Conservation (phyloP, 2,888 invertebrate species). For the Cheilosia impressa region DNA sequence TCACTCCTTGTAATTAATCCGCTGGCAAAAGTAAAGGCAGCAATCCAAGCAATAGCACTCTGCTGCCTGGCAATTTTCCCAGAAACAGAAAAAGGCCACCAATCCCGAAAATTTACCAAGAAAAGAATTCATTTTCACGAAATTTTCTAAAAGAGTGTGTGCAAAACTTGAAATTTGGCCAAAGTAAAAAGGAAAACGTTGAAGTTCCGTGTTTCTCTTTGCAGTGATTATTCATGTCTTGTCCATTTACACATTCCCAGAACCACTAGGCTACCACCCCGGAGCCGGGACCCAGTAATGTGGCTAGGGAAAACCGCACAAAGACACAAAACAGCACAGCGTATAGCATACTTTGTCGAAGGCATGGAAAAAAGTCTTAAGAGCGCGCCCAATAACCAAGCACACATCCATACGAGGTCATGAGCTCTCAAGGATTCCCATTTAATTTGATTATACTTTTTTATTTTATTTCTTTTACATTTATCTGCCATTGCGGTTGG, state of each 20-base stretch:
- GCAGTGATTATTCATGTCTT: conserved; percentile 58
- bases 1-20: conserved; percentile 70
- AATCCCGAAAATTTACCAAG: conserved; percentile 7
- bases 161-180: conserved; percentile 66
- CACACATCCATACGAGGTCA: conserved; percentile 20
- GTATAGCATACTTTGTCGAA: background rate
- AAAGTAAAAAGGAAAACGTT: conserved; percentile 36
- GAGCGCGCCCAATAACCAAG: conserved; percentile 33
- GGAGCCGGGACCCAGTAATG: background rate
- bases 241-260: conserved; percentile 39
- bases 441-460: conserved; percentile 58
- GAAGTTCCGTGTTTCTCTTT: conserved; percentile 58
- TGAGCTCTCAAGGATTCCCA: conserved; percentile 45
- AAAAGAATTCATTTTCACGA: conserved; percentile 19
- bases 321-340: conserved; percentile 4
- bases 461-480: conserved; percentile 22
- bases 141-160: conserved; percentile 35
- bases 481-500: conserved; percentile 18
- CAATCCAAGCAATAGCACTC: conserved; percentile 4
- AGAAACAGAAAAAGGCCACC: conserved; percentile 24
- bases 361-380: conserved; percentile 6
- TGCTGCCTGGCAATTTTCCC: conserved; percentile 59
- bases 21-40: conserved; percentile 30
- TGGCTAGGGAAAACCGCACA: conserved; percentile 16
- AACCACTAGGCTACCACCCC: too few relatives aligned